phyloP scores from a whole-genome alignment of 2,797 vertebrate genomes.

The Chromis chromis region DNA sequence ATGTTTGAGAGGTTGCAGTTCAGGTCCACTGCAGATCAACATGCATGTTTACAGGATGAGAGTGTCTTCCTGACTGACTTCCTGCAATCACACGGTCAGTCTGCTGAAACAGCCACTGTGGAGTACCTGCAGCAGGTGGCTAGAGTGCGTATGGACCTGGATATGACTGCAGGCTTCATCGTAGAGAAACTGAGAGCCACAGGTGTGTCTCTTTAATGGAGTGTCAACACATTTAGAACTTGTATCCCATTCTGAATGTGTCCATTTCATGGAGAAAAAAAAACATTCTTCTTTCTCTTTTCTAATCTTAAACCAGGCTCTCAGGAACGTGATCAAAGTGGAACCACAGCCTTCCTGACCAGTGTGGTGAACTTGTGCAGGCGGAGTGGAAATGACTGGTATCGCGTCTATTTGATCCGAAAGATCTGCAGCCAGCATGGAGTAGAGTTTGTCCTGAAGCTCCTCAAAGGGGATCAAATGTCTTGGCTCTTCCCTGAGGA shows the following conservation, averaged over 20 bases:
- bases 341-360: constrained; percentile 70
- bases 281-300: background rate
- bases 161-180: constrained; percentile 84
- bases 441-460: constrained; percentile 87
- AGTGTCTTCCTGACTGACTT: constrained; percentile 81
- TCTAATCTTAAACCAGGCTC: constrained; percentile 44
- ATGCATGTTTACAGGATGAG: constrained; percentile 75
- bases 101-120: constrained; percentile 72
- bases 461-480: constrained; percentile 71
- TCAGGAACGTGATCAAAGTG: constrained; percentile 25
- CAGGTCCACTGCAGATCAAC: constrained; percentile 60
- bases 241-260: background rate
- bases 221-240: background rate
- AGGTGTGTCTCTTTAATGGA: constrained; percentile 59
- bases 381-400: constrained; percentile 87
- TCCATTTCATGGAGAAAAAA: background rate
- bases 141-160: constrained; percentile 88
- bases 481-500: constrained; percentile 91
- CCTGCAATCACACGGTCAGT: background rate
- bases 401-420: constrained; percentile 90
- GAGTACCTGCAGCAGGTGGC: constrained; percentile 90
- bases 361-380: constrained; percentile 80
- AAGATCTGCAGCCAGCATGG: constrained; percentile 87
- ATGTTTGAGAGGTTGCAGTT: constrained; percentile 88
- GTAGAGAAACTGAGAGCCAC: constrained; percentile 50